Base-by-base conservation (phyloP, 2,888 invertebrate genomes). In the Dasysyrphus tricinctus region DNA sequence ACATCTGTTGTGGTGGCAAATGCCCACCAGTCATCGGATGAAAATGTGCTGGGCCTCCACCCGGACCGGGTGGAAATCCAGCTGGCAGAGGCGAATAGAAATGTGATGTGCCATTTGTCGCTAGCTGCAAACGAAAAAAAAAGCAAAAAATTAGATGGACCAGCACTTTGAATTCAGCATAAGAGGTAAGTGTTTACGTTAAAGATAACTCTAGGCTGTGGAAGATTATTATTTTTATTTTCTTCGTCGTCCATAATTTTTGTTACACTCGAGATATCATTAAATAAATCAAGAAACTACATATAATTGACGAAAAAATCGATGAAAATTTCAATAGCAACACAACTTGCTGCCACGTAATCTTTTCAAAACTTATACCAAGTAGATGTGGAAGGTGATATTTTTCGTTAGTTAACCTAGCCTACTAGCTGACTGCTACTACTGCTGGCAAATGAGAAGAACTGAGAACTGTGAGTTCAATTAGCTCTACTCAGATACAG, bases 41-140 rank as follows among this genome's bases (percentile, higher is more conserved):
- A 87, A 89, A 91, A 88, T 91, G 91, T 70, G 90, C 88, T 67
- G 92, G 91, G 70, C 90, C 92, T 81, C 90, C 91, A 82, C 91
- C 93, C 16, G 94, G 93, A 89, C 89, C 94, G 92, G 92, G 93
- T 89, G 91, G 93, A 88, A 92, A 93, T 67, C 93, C 94, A 3
- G 94, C 92, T 34, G 95, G 94, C 89, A 94, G 92, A 37, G 93
- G 92, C 88, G 94, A 94, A 90, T 95, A 96, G 90, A 94, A 96
- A 91, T 96, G 95, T 90, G 96, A 95, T 84, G 95, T 95, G 91
- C 96, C 95, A 93, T 95, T 96, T 77, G 95, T 94, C 89, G 95
- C 95, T 90, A 95, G 94, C 95, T 96, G 93, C 39, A 94, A 89
- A 88, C 37, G 51, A 76, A 57, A 34, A 73, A 59, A 47, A 32